phyloP scores from a whole-genome alignment of 2,888 invertebrate genomes.

The Cephus nigrinus region DNA sequence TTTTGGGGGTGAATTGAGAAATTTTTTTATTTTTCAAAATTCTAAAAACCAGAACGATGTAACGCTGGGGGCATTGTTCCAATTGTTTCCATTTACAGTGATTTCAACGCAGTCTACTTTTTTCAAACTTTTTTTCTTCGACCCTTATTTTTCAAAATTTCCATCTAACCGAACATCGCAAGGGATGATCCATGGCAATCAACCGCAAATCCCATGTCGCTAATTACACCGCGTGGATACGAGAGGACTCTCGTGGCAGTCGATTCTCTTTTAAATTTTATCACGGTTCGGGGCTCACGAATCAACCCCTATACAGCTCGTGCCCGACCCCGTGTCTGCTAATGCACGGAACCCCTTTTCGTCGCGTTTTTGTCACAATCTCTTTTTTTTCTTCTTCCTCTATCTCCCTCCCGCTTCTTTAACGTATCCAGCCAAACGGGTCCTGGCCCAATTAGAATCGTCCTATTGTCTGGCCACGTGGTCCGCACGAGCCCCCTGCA shows the following conservation, averaged over 20 bases:
- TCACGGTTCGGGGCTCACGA: conserved; percentile 38
- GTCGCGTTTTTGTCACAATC: conserved; percentile 44
- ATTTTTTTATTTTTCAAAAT: background rate
- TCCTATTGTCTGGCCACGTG: conserved; percentile 65
- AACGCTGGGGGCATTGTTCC: background rate
- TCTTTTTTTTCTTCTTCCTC: conserved; percentile 18
- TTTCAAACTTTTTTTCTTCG: background rate
- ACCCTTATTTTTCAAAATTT: background rate
- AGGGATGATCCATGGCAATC: background rate
- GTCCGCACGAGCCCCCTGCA: conserved; percentile 57
- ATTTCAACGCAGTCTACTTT: background rate
- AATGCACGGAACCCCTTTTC: conserved; percentile 37
- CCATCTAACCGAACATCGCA: background rate
- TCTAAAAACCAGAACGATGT: background rate
- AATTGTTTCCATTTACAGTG: too few relatives aligned
- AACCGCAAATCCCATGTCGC: background rate
- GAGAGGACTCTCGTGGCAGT: conserved; percentile 17
- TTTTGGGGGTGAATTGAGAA: background rate
- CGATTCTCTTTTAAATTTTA: conserved; percentile 45
- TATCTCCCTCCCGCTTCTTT: conserved; percentile 17
- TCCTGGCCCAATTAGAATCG: conserved; percentile 64
- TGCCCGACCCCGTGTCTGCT: conserved; percentile 31
- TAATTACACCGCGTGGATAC: background rate
- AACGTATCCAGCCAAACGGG: conserved; percentile 39
- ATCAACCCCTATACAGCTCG: conserved; percentile 17